Evolutionary conservation across 2,113 vertebrate species (phyloP).

Genomic region (Oenanthe melanoleuca): DNA sequence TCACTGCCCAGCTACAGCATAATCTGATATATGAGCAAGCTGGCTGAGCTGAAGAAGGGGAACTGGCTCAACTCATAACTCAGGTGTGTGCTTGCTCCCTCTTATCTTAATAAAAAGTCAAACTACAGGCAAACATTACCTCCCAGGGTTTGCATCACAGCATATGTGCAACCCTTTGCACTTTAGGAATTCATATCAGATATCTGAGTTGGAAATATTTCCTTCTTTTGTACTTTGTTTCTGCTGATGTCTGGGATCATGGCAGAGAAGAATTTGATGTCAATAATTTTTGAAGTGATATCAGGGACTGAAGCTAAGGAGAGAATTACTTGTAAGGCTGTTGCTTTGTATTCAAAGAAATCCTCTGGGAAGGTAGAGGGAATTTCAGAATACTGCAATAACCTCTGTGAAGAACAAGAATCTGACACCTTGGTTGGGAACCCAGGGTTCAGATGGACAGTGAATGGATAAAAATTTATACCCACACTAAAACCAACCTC

Average conservation of each 20-base stretch:
- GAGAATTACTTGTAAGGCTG: background rate
- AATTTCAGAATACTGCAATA: background rate
- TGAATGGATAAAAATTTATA: background rate
- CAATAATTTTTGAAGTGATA: background rate
- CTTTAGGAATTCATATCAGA: slow-evolving; percentile 12
- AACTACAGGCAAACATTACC: background rate
- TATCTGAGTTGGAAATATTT: slow-evolving; percentile 1
- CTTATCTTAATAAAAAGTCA: background rate
- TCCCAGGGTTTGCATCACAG: background rate
- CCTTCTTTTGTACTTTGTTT: background rate
- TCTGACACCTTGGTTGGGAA: background rate
- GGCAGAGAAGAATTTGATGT: background rate
- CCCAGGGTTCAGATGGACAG: background rate
- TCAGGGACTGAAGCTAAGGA: background rate
- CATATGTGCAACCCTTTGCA: background rate
- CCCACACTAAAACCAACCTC: fast-evolving
- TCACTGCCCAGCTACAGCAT: background rate
- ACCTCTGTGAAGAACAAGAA: background rate
- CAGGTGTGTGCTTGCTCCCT: background rate
- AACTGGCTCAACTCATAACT: background rate
- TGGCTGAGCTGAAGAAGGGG: background rate
- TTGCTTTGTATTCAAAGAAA: background rate
- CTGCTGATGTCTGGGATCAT: background rate
- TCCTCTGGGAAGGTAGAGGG: background rate
- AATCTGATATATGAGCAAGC: background rate